Evolutionary conservation across 1,140 invertebrate species (phyloP).

Genomic region (Ylistrum balloti): DNA sequence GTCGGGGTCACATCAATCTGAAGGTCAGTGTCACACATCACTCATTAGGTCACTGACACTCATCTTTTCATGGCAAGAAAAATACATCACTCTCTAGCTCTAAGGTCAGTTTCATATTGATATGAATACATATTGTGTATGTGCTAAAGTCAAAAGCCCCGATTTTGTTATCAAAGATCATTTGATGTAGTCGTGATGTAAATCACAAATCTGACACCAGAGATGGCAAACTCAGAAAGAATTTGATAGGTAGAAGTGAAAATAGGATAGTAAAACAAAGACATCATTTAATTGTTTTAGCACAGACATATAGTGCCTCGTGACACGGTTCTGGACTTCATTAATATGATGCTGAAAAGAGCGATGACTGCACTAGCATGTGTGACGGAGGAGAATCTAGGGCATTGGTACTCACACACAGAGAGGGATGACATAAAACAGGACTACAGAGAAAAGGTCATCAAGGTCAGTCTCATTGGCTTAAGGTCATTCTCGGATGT

Average conservation of each 20-base stretch:
- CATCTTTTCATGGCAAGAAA: too few relatives aligned
- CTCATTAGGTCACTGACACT: not conserved
- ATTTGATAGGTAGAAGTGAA: too few relatives aligned
- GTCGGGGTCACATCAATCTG: too few relatives aligned
- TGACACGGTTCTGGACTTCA: conserved; percentile 43
- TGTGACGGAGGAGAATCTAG: conserved; percentile 41
- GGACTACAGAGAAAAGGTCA: conserved; percentile 46
- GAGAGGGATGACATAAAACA: conserved; percentile 46
- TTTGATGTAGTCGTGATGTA: too few relatives aligned
- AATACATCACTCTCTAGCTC: too few relatives aligned
- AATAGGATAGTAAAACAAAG: not conserved
- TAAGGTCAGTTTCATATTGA: too few relatives aligned
- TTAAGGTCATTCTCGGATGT: not conserved
- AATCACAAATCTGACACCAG: too few relatives aligned
- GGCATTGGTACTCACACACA: not conserved
- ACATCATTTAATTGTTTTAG: conserved; percentile 41
- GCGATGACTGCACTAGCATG: not conserved
- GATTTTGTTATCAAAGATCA: too few relatives aligned
- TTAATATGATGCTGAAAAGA: conserved; percentile 47
- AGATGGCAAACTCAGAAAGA: too few relatives aligned
- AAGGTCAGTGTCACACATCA: too few relatives aligned
- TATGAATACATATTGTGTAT: too few relatives aligned
- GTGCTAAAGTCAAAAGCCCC: too few relatives aligned
- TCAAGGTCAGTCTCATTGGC: conserved; percentile 42
- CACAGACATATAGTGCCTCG: conserved; percentile 53